Evolutionary conservation across 2,113 vertebrate species (phyloP), one percentile per base, ranked within the genome.

Genomic region (Pseudopipra pipra): DNA sequence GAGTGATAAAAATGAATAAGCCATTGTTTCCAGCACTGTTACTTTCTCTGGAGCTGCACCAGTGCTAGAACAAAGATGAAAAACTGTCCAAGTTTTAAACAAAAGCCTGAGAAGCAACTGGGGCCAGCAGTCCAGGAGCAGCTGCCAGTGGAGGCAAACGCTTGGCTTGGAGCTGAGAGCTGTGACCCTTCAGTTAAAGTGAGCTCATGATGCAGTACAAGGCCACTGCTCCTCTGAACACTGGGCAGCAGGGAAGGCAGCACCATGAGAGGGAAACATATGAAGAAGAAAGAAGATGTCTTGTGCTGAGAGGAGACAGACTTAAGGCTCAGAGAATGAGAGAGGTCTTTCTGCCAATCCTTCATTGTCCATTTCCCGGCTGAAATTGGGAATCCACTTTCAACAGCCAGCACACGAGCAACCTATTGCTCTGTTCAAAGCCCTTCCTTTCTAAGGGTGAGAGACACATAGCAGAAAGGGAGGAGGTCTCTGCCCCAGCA

Each of bases 11-110:
- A 95, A 87, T 37, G 21, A 94, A 43, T 72, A 84, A 84, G 41
- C 30, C 49, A 75, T 78, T 95, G 70, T 89, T 92, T 87, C 59
- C 20, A 89, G n/a, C 15, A 43, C 73, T 65, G 54, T 54, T 89
- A 68, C 86, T 92, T 93, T 90, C 72, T 92, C 93, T 95, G 95
- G 89, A 95, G 91, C 61, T 44, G 52, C 86, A 89, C 49, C 84
- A 96, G 41, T 39, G 18, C 58, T 87, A 82, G 37, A 91, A 96
- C 80, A 96, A 95, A 96, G 58, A 91, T 52, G 44, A 91, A 78
- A 93, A 94, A 87, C 25, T 58, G 17, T 63, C 93, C 95, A 95
- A 95, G 65, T 94, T 95, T 94, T 89, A 95, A 93, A 96, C 95
- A 96, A 96, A 95, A 95, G 94, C 73, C 61, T 82, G 62, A 95